Evolutionary conservation across 2,888 invertebrate genomes (phyloP), one percentile per base, ranked within the genome.

Genomic region (Drosophila sordidapex): DNA sequence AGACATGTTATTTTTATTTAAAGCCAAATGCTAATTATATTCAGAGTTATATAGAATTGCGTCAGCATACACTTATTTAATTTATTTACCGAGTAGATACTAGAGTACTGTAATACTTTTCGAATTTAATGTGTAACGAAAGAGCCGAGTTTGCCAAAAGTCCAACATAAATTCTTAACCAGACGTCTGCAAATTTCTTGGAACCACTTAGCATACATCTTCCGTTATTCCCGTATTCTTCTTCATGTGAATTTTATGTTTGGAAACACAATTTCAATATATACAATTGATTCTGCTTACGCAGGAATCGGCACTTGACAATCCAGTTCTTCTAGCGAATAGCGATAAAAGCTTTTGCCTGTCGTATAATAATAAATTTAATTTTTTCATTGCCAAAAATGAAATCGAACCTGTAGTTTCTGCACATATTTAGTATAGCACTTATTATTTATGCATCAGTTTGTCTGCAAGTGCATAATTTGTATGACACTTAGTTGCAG

Each of bases 321-420:
- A 63, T 36, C n/a, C 51, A 48, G 31, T 72, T 70, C 71, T 76
- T 68, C 71, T 54, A 21, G 49, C 59, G 81, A 87, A 87, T 31
- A 59, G 59, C 69, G 70, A 80, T 80, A 70, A 77, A 74, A 74
- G 58, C 18, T 57, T 76, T 70, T 70, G 64, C 54, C 49, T 29
- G 62, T 29, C 69, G 35, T 63, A 68, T 36, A 67, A 66, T 70
- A 77, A 83, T 74, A 80, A 80, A 85, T 87, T 68, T 33, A 49
- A 69, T 85, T 70, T 70, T 62, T 58, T 56, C 67, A 56, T 65
- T 63, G 74, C 53, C 81, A 63, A 81, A 88, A 78, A 58, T 83
- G 67, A 66, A 64, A 54, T 51, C 54, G 29, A 65, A 40, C 53
- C 57, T 69, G 21, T 60, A 52, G 57, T 61, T 64, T 54, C 43